Percentiles rank a stretch among this genome's conserved stretches.
phyloP scores from a whole-genome alignment of 1,140 invertebrate species.

The Araneus ventricosus region DNA sequence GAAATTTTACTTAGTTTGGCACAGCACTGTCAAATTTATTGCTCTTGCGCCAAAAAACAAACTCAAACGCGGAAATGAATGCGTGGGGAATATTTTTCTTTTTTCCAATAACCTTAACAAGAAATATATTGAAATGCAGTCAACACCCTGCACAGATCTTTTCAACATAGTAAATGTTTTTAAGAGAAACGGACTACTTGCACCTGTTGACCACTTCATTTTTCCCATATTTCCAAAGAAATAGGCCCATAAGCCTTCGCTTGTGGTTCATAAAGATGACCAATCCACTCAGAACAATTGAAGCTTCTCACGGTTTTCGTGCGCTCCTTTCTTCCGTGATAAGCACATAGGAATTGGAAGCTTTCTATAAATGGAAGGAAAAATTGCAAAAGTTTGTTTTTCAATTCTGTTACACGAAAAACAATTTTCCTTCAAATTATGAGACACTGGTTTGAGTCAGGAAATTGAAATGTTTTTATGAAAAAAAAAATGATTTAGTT shows the following conservation, averaged over 20 bases:
- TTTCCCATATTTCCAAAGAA: not conserved
- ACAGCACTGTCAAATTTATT: no score
- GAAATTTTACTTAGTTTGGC: no score
- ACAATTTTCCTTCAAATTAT: not conserved
- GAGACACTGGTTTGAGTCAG: no score
- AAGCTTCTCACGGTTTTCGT: not conserved
- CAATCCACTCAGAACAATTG: not conserved
- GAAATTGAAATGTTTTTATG: no score
- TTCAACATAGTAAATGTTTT: no score
- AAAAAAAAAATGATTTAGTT: no score
- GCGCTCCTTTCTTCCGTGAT: not conserved
- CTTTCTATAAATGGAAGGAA: not conserved
- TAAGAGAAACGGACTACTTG: not conserved
- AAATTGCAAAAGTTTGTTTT: not conserved
- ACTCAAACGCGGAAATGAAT: no score
- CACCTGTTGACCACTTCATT: not conserved
- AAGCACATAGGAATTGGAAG: not conserved
- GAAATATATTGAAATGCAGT: no score
- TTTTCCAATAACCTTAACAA: no score
- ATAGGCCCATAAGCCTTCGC: not conserved
- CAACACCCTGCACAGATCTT: no score
- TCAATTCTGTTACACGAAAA: not conserved
- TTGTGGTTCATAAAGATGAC: not conserved
- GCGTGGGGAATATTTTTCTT: no score
- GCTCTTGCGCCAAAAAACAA: no score